phyloP scores from a whole-genome alignment of 2,113 vertebrate species.

The Malurus cyaneus region DNA sequence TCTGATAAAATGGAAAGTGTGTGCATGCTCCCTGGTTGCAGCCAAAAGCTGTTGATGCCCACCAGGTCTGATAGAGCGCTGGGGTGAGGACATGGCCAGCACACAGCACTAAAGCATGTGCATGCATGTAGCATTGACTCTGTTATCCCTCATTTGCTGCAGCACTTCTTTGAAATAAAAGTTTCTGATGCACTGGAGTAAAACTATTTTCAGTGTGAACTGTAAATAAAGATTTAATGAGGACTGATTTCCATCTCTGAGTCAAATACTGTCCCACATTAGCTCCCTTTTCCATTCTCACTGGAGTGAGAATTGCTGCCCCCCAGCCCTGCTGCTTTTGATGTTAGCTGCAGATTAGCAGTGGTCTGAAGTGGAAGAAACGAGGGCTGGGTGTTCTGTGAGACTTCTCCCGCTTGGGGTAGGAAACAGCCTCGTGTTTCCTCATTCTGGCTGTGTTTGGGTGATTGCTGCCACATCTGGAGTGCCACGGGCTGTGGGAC shows the following conservation, averaged over 20 bases:
- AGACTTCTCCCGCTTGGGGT: not conserved
- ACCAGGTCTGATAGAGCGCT: not conserved
- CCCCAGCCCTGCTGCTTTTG: slow-evolving; percentile 25
- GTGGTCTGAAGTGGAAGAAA: not conserved
- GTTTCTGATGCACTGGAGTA: not conserved
- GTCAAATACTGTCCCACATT: slow-evolving; percentile 5
- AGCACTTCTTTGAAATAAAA: not conserved
- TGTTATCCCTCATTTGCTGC: not conserved
- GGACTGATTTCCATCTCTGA: slow-evolving; percentile 38
- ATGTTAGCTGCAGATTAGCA: slow-evolving; percentile 4
- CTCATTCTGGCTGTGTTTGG: not conserved
- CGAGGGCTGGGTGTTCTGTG: not conserved
- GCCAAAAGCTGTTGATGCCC: not conserved
- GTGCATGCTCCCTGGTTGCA: not conserved
- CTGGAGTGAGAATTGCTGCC: not conserved
- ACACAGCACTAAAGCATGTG: not conserved
- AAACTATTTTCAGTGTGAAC: not conserved
- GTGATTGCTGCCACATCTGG: not conserved
- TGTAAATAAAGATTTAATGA: slow-evolving; percentile 45
- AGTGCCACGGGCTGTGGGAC: not conserved
- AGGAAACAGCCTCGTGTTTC: not conserved
- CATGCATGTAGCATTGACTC: not conserved
- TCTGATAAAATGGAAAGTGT: not conserved
- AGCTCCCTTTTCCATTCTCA: slow-evolving; percentile 17
- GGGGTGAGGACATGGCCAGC: not conserved